Conservation (phyloP, 1,140 invertebrate species). For the Tenebrio molitor region DNA sequence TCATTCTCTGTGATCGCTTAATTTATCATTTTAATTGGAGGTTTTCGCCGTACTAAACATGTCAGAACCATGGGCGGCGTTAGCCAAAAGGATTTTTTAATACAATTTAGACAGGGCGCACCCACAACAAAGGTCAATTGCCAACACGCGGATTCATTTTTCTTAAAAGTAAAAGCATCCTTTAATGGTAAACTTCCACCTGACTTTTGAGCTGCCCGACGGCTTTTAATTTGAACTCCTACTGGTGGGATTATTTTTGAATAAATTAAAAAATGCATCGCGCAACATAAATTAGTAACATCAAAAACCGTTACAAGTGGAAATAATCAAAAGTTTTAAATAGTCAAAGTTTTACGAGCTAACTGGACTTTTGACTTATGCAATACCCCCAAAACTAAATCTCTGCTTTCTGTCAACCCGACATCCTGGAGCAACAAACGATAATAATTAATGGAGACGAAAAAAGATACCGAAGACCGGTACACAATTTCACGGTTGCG, state of each 20-base stretch:
- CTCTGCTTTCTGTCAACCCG: too few relatives aligned
- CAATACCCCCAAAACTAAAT: too few relatives aligned
- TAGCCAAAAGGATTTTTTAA: slow-evolving; percentile 15
- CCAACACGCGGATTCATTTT: not conserved
- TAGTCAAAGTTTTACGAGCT: not conserved
- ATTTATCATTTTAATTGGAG: slow-evolving; percentile 30
- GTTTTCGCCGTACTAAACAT: slow-evolving; percentile 7
- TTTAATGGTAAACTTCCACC: not conserved
- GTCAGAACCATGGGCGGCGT: slow-evolving; percentile 25
- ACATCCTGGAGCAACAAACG: too few relatives aligned
- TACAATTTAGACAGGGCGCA: not conserved
- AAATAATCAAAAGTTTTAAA: too few relatives aligned
- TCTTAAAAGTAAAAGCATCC: not conserved
- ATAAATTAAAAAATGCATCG: slow-evolving; percentile 9
- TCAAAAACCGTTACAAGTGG: slow-evolving; percentile 17
- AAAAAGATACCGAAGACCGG: too few relatives aligned
- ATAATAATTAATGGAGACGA: too few relatives aligned
- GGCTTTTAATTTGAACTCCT: too few relatives aligned
- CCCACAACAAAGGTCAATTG: not conserved
- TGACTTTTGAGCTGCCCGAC: not conserved
- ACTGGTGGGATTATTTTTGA: slow-evolving; percentile 1
- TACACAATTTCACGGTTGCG: too few relatives aligned
- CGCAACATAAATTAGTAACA: not conserved
- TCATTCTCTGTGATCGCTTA: too few relatives aligned
- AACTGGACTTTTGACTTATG: slow-evolving; percentile 2